Conservation (phyloP, 2,113 vertebrate species). For the Malurus alboscapulatus region DNA sequence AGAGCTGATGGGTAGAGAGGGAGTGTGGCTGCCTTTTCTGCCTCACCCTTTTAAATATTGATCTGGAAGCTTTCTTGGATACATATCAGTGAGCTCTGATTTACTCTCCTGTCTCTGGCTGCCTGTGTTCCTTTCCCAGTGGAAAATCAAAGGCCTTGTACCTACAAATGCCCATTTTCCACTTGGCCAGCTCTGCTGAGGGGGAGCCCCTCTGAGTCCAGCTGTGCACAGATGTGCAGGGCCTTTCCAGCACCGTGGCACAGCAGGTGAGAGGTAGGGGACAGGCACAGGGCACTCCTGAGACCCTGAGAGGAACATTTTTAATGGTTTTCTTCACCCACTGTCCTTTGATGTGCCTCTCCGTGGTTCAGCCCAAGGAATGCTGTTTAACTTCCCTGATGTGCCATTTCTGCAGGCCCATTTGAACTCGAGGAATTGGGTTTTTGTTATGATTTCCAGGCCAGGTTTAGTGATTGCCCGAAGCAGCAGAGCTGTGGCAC, state of each 20-base stretch:
- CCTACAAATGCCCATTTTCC: constrained; percentile 43
- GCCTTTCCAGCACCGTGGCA: neutral
- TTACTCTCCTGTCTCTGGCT: neutral
- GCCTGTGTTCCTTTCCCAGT: neutral
- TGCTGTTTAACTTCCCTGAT: neutral
- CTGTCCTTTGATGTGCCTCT: neutral
- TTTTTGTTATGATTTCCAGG: neutral
- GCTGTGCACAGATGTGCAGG: constrained; percentile 16
- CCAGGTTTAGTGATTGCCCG: neutral
- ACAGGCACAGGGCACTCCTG: neutral
- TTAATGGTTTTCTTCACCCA: neutral
- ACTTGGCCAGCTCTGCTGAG: neutral
- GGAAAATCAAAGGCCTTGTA: constrained; percentile 29
- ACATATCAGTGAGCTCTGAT: neutral
- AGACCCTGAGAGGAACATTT: neutral
- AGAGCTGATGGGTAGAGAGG: neutral
- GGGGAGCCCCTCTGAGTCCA: neutral
- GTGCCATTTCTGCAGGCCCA: neutral
- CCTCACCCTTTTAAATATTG: constrained; percentile 25
- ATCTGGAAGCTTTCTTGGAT: constrained; percentile 23
- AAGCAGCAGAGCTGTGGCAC: neutral
- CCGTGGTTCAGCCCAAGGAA: neutral
- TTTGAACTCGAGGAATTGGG: neutral
- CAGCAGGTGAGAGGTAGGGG: neutral
- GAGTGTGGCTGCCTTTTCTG: neutral